Evolutionary conservation across 2,888 invertebrate genomes (phyloP), one percentile per base, ranked within the genome.

Genomic region (Apamea anceps): DNA sequence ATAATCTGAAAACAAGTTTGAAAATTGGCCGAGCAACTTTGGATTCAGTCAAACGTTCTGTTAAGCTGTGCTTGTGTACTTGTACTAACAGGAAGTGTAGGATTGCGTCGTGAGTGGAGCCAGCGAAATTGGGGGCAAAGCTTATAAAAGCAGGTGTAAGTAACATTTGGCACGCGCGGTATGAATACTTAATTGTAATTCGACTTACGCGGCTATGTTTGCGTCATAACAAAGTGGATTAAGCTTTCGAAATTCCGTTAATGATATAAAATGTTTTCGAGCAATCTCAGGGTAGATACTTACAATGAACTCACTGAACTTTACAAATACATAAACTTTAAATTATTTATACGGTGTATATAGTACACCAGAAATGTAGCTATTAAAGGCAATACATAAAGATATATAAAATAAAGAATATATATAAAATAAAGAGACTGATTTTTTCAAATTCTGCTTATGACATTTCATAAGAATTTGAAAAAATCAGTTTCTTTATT

Each of bases 121-220:
- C 25, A 18, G 79, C 18, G 45, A 70, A 81, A 82, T 82, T 81
- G 70, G 51, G 57, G 72, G 28, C 45, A 85, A 87, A 81, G 82
- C 88, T 80, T 88, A 80, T 81, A 82, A 88, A 88, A 82, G 81
- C 84, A 86, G 88, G 82, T 85, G 83, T 81, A 85, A 82, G 85
- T 84, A 85, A 82, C 82, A 84, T 87, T 88, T 83, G 78, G 81
- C 85, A 79, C 65, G 77, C 81, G 85, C 72, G 75, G 72, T 80
- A 85, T 89, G 84, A 90, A 90, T 89, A 89, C 89, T 84, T 88
- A 79, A 87, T 87, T 80, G 76, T 84, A 84, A 85, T 84, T 82
- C 73, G 67, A 75, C 80, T 75, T 77, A 82, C 79, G 78, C 63
- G 88, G 88, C 78, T 77, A 79, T 90, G 75, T 85, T 78, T 80